Evolutionary conservation across 2,113 vertebrate species (phyloP).

Genomic region (Lamprotornis superbus): DNA sequence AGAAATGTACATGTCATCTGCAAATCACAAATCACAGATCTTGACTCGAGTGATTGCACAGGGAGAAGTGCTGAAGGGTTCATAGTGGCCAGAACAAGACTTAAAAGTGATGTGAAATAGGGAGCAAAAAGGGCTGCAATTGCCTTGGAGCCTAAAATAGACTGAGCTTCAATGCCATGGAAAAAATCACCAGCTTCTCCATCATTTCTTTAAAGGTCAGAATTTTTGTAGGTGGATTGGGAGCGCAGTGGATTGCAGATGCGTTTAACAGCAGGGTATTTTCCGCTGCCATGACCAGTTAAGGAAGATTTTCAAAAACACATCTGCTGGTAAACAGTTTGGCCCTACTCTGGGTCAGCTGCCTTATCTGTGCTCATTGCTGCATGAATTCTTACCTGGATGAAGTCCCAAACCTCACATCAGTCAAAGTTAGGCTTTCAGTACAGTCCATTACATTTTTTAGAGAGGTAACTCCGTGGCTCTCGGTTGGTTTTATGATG

Average conservation of each 20-base stretch:
- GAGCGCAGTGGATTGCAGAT: conserved; percentile 89
- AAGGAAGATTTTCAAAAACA: conserved; percentile 95
- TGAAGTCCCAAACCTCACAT: conserved; percentile 82
- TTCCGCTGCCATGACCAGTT: conserved; percentile 97
- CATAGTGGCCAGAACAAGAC: conserved; percentile 84
- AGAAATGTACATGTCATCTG: conserved; percentile 91
- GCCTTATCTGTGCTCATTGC: conserved; percentile 83
- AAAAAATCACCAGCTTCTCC: conserved; percentile 86
- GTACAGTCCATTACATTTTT: conserved; percentile 73
- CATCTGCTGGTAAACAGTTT: conserved; percentile 98
- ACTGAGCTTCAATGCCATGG: conserved; percentile 86
- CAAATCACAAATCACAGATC: conserved; percentile 92
- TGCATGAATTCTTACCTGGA: conserved; percentile 88
- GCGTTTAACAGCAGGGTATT: conserved; percentile 95
- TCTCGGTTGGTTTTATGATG: conserved; percentile 64
- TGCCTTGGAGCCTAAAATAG: conserved; percentile 89
- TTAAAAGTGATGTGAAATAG: conserved; percentile 93
- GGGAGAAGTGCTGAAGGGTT: conserved; percentile 90
- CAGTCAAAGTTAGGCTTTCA: conserved; percentile 79
- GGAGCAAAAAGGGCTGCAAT: conserved; percentile 89
- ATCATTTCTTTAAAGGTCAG: conserved; percentile 98
- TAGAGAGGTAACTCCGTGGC: conserved; percentile 67
- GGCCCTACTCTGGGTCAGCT: conserved; percentile 92
- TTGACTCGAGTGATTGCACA: conserved; percentile 90
- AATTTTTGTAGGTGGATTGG: conserved; percentile 91